These are phyloP conservation scores for Falco cherrug DNA, from an alignment of 2,797 vertebrate species.

Conservation along the genomic window DNA sequence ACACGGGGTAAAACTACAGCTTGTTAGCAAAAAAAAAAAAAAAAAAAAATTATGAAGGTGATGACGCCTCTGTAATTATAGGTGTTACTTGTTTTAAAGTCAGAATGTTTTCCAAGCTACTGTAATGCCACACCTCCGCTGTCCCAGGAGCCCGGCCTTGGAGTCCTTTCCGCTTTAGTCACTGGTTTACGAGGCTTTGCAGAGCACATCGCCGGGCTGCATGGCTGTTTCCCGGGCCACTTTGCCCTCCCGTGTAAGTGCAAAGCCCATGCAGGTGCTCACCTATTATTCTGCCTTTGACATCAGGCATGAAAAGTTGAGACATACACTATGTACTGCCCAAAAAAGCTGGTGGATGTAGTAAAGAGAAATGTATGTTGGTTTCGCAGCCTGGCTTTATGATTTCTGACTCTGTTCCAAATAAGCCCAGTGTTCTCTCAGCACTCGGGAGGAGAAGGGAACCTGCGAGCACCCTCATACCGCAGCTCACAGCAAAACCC, in stretches of 20 bases:
- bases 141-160: constrained; percentile 64
- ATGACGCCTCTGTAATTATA: constrained; percentile 80
- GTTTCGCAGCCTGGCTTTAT: not conserved
- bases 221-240: not conserved
- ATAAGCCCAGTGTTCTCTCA: not conserved
- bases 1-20: constrained; percentile 62
- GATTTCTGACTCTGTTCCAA: constrained; percentile 6
- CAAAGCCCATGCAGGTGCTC: not conserved
- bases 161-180: constrained; percentile 63
- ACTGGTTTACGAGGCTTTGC: constrained; percentile 61
- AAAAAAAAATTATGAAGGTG: constrained; percentile 65
- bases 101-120: constrained; percentile 76
- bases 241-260: not conserved
- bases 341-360: not conserved
- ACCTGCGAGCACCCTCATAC: not conserved
- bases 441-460: constrained; percentile 20
- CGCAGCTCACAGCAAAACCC: constrained; percentile 43
- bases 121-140: constrained; percentile 61
- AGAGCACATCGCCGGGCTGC: not conserved
- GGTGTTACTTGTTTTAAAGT: constrained; percentile 77
- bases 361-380: not conserved
- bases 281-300: not conserved
- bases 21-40: constrained; percentile 51
- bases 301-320: not conserved
- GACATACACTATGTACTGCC: not conserved